Percentiles rank a stretch among this genome's conserved stretches.
phyloP scores from a whole-genome alignment of 2,888 invertebrate species.

The Cremastinae sp. region DNA sequence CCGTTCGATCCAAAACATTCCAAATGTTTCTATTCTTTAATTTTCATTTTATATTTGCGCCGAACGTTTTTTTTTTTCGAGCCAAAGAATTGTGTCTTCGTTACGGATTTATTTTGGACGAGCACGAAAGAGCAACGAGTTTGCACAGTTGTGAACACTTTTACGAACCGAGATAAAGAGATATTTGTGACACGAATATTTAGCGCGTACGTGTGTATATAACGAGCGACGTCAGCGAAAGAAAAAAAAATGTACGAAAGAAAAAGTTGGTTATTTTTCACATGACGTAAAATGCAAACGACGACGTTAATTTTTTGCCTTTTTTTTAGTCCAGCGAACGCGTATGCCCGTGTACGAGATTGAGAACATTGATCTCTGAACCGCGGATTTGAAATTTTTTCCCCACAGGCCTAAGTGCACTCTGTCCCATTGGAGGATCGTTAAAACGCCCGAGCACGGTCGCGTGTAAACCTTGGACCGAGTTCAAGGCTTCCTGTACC shows the following conservation, averaged over 20 bases:
- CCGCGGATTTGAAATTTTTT: not conserved
- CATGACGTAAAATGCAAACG: no score
- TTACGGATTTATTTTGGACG: constrained; percentile 53
- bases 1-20: not conserved
- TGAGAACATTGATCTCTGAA: constrained; percentile 11
- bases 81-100: constrained; percentile 9
- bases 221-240: constrained; percentile 29
- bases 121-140: constrained; percentile 25
- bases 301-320: not conserved
- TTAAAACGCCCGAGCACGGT: constrained; percentile 25
- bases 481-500: constrained; percentile 53
- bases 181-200: constrained; percentile 1
- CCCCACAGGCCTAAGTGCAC: constrained; percentile 22
- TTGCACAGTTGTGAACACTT: constrained; percentile 51
- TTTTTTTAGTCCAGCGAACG: not conserved
- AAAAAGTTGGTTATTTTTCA: not conserved
- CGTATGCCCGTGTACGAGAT: not conserved
- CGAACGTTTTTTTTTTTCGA: not conserved
- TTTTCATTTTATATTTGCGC: not conserved
- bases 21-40: not conserved
- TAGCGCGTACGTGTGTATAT: not conserved
- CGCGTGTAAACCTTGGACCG: constrained; percentile 27
- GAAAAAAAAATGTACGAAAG: not conserved
- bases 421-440: constrained; percentile 26
- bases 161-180: constrained; percentile 46